phyloP scores from a whole-genome alignment of 2,113 vertebrate species.

The Pterocles burchelli region DNA sequence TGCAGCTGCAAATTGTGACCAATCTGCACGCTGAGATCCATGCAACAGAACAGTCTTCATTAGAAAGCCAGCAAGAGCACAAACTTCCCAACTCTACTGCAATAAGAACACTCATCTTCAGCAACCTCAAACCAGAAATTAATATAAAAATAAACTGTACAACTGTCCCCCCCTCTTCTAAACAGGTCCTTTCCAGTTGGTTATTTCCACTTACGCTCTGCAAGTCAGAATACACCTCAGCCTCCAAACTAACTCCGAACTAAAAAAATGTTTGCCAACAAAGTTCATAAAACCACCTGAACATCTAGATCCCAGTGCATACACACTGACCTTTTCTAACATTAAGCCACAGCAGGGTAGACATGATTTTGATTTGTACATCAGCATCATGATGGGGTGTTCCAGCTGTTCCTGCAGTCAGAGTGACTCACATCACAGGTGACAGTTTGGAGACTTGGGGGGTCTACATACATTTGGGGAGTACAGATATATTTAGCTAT shows the following conservation, averaged over 20 bases:
- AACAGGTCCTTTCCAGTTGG: background rate
- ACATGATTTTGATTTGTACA: background rate
- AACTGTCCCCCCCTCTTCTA: background rate
- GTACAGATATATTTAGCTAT: background rate
- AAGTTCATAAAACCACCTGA: background rate
- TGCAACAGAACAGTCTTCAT: background rate
- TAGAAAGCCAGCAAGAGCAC: background rate
- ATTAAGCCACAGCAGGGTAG: background rate
- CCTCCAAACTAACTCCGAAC: background rate
- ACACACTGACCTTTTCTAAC: background rate
- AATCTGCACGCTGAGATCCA: background rate
- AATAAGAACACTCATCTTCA: background rate
- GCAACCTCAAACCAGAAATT: background rate
- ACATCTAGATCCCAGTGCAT: background rate
- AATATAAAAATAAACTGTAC: background rate
- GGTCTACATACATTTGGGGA: background rate
- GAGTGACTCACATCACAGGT: background rate
- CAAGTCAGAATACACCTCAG: background rate
- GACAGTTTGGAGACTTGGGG: background rate
- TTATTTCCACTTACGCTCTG: background rate
- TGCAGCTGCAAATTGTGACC: background rate
- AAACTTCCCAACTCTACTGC: background rate
- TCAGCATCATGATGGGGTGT: background rate
- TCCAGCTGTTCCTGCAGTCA: background rate
- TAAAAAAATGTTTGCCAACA: background rate